Base-by-base conservation (phyloP, 2,113 vertebrate genomes). In the Eira barbara region DNA sequence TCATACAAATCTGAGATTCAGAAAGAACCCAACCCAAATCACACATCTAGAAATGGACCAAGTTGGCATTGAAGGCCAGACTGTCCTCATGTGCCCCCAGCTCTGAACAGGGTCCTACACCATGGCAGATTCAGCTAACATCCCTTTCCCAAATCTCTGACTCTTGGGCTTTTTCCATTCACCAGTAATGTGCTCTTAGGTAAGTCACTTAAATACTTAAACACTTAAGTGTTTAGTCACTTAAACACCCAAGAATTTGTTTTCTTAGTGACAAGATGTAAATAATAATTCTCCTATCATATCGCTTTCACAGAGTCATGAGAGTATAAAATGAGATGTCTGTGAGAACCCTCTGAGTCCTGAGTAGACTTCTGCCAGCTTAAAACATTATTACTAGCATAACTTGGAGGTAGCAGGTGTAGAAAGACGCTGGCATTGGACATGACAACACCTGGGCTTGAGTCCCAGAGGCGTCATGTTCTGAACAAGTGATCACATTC, bases 171-270 rank as follows among this genome's bases (percentile, higher is more conserved):
- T 84, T 84, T 42, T 36, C 69, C 31, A 45, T 27, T 87, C 21
- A 29, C 31, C 27, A 2, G n/a, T 31, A 39, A 79, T 29, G 11
- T 79, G 31, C 31, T 69, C 39, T 81, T 17, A 65, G 9, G 73
- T 45, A 86, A 97, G 67, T 91, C 63, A 73, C 34, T 80, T 84
- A 74, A 76, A 71, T n/a, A n/a, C n/a, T n/a, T n/a, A n/a, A n/a
- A n/a, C n/a, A n/a, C n/a, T n/a, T n/a, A n/a, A n/a, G n/a, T n/a
- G n/a, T n/a, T n/a, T n/a, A 97, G 67, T 91, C 63, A 73, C 34
- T 80, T 84, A 74, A 76, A 71, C 10, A 71, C 5, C 25, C 73
- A 39, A 83, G 67, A 85, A 82, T 97, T 59, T 84, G 39, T 71
- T 94, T 96, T 45, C 86, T 91, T 73, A 18, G 15, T 31, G 71